Base-by-base conservation (phyloP, 1,140 invertebrate species). In the Cecropterus lyciades region DNA sequence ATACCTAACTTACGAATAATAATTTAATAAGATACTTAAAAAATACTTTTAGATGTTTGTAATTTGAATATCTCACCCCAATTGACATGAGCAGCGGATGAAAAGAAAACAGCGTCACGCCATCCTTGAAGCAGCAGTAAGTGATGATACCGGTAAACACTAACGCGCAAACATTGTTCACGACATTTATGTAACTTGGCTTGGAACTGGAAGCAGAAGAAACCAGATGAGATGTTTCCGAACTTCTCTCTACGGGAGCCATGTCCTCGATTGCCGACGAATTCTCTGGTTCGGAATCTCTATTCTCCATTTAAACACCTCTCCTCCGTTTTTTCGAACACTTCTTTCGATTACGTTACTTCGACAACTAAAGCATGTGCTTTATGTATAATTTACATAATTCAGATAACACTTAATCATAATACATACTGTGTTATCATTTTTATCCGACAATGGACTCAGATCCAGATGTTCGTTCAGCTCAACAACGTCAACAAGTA, bases 61-160 rank as follows among this genome's bases (percentile, higher is more conserved):
- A 20, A 20, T 20, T 24, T 52, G n/a, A 48, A 57, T 42, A 63
- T 30, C 73, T 78, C 72, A 78, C 75, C 64, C 62, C 68, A 13
- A 72, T 45, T 14, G 70, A 72, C 70, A 72, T 72, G n/a, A 72
- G 48, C 1, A 52, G 60, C 5, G 92, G 92, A 72, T 93, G 92
- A 73, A 92, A 92, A 17, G 91, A 85, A 73, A 93, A 93, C 16
- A 93, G 73, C 11, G 75, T 53, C n/a, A 78, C 77, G 9, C 84
- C 89, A 68, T 84, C 64, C 48, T 73, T 75, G 66, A 92, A 91
- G 70, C 86, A 86, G 51, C 87, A 87, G 53, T 87, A 92, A 59
- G 73, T 59, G 10, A 92, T 82, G 55, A 91, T 85, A 5, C 74
- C 80, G 27, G 74, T 71, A 72, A 85, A 85, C 17, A 87, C 27